These are phyloP conservation scores for Watsonalla binaria DNA, from an alignment of 2,888 invertebrate genomes.

Conservation along the genomic window DNA sequence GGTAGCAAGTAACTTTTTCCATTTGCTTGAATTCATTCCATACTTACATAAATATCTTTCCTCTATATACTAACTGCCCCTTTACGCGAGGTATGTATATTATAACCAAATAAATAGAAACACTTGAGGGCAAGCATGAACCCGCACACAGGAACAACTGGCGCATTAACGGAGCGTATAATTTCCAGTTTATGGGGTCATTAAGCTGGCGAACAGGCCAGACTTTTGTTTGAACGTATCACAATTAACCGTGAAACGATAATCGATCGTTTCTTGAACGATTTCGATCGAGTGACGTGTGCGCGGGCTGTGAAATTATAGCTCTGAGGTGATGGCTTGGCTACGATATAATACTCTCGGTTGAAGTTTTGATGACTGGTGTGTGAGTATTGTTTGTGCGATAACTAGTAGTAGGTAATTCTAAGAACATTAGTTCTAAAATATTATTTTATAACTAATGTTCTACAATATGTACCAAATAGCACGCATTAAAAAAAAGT, in stretches of 20 bases:
- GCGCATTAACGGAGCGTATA: constrained; percentile 59
- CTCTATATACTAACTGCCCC: too few species aligned
- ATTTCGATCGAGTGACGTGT: constrained; percentile 23
- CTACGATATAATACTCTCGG: neutral
- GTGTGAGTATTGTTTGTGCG: too few species aligned
- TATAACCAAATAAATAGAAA: constrained; percentile 3
- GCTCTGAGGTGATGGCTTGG: constrained; percentile 11
- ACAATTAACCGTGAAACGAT: constrained; percentile 69
- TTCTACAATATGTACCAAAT: too few species aligned
- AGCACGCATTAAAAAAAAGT: too few species aligned
- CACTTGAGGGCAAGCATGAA: constrained; percentile 33
- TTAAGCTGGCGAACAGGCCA: constrained; percentile 56
- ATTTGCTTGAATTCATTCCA: too few species aligned
- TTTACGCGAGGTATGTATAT: neutral
- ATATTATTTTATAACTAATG: too few species aligned
- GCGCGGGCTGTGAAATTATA: constrained; percentile 15
- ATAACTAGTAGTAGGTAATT: too few species aligned
- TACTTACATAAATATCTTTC: too few species aligned
- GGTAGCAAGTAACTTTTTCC: too few species aligned
- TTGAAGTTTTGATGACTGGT: too few species aligned
- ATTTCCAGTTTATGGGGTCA: constrained; percentile 68
- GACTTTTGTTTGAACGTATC: constrained; percentile 56
- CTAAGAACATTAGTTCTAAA: too few species aligned
- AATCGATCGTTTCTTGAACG: constrained; percentile 62
- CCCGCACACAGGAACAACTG: constrained; percentile 42